phyloP scores from a whole-genome alignment of 92 coral and sea anemone genomes.

The Epizoanthus stellaris region DNA sequence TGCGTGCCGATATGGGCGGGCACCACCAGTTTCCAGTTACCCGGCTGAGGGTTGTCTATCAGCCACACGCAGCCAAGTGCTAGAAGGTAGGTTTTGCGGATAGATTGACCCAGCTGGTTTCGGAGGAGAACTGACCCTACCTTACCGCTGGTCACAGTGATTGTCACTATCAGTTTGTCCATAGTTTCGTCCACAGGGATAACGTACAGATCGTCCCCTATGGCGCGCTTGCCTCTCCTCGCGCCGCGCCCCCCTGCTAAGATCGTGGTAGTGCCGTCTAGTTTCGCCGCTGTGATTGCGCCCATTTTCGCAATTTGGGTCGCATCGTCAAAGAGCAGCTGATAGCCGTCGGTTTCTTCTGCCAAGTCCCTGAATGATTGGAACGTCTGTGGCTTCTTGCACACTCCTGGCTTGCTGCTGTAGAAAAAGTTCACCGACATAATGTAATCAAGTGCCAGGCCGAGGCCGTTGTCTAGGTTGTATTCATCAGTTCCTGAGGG shows the following conservation, averaged over 20 bases:
- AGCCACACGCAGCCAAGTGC: slow-evolving; percentile 64
- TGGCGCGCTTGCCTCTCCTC: slow-evolving; percentile 2
- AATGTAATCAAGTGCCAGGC: slow-evolving; percentile 61
- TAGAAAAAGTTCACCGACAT: slow-evolving; percentile 72
- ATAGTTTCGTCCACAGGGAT: slow-evolving; percentile 81
- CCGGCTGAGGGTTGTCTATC: slow-evolving; percentile 55
- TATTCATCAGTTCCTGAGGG: slow-evolving; percentile 41
- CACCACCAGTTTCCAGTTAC: slow-evolving; percentile 61
- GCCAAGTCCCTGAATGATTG: slow-evolving; percentile 34
- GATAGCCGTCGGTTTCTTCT: slow-evolving; percentile 69
- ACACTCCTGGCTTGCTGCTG: slow-evolving; percentile 54
- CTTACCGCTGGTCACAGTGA: slow-evolving; percentile 44
- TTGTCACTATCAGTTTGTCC: slow-evolving; percentile 61
- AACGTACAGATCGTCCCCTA: slow-evolving; percentile 45
- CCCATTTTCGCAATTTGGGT: slow-evolving; percentile 61
- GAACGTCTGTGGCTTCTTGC: slow-evolving; percentile 35
- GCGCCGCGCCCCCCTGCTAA: slow-evolving; percentile 47
- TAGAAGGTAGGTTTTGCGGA: slow-evolving; percentile 43
- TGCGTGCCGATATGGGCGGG: slow-evolving; percentile 68
- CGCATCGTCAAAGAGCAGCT: slow-evolving; percentile 61
- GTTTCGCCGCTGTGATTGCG: slow-evolving; percentile 39
- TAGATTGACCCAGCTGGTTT: slow-evolving; percentile 50
- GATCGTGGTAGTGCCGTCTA: slow-evolving; percentile 72
- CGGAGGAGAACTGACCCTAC: slow-evolving; percentile 49
- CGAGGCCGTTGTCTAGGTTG: slow-evolving; percentile 68